Base-by-base conservation (phyloP, 2,797 vertebrate genomes). In the Pantherophis alleghaniensis region DNA sequence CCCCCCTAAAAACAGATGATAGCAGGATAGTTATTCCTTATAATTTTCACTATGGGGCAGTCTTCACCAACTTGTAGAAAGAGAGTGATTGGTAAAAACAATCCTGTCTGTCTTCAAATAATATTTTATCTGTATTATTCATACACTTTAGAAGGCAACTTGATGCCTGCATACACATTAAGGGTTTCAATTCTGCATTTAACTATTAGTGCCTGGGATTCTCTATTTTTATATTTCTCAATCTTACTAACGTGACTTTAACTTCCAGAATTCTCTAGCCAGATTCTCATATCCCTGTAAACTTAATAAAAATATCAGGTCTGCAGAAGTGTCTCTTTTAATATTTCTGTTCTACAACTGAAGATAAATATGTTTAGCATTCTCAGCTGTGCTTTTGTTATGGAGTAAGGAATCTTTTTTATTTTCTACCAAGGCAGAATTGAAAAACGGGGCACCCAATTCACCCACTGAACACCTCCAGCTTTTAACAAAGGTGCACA, bases 61-160 rank as follows among this genome's bases (percentile, higher is more conserved):
- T 12, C 57, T 89, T 89, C 32, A 47, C 47, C 47, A 63, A 61
- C 51, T 5, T 61, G 16, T 56, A 22, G 18, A 20, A 61, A 91
- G 18, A 53, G 66, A 2, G 12, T 92, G 91, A 90, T 60, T 56
- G 91, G n/a, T 28, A 28, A 55, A 59, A 83, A 83, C 2, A 91
- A 12, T 56, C 59, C 28, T n/a, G 6, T 1, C 92, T 95, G 74
- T 91, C 89, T 55, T 92, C 94, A 66, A 66, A 66, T 16, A 51
- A 61, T 59, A 18, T 32, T 55, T 28, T 12, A 37, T 88, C 28
- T 37, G 37, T 37, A 11, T 22, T 26, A 51, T 63, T n/a, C 47
- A 10, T 63, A 53, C 14, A n/a, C 37, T 18, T 26, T 4, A 56
- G 28, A 91, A 86, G 18, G 26, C 4, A 22, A 42, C 10, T 24